phyloP scores from a whole-genome alignment of 2,888 invertebrate species.

The Ecliptopera silaceata region DNA sequence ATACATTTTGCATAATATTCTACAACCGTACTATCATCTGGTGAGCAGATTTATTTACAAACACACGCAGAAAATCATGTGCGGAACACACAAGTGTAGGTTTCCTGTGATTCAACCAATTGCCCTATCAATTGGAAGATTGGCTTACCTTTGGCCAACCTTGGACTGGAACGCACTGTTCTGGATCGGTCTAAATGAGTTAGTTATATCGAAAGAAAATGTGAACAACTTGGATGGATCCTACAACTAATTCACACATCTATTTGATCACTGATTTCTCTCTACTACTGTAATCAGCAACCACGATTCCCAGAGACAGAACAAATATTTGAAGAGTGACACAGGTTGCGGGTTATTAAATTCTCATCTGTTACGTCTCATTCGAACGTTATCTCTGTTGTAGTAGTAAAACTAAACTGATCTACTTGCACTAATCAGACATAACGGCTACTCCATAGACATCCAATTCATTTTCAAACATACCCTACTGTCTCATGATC shows the following conservation, averaged over 20 bases:
- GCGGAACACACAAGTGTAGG: constrained; percentile 49
- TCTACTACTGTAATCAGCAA: no score
- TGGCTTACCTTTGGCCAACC: constrained; percentile 65
- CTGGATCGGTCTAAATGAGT: constrained; percentile 29
- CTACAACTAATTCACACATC: background rate
- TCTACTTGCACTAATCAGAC: background rate
- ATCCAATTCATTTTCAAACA: background rate
- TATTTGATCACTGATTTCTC: no score
- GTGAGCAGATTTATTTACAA: constrained; percentile 27
- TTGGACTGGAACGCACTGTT: constrained; percentile 46
- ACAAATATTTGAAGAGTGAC: no score
- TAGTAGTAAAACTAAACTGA: background rate
- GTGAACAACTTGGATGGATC: background rate
- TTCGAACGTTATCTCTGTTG: background rate
- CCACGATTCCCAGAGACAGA: no score
- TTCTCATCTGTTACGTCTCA: no score
- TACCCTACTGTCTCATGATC: background rate
- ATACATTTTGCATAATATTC: no score
- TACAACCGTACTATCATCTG: no score
- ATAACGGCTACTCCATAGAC: background rate
- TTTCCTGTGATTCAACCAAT: constrained; percentile 66
- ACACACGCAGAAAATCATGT: constrained; percentile 31
- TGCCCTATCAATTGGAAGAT: constrained; percentile 71
- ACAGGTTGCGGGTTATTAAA: no score
- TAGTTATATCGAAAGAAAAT: background rate